Evolutionary conservation across 1,140 invertebrate genomes (phyloP), one percentile per base, ranked within the genome.

Genomic region (Heliconius himera): DNA sequence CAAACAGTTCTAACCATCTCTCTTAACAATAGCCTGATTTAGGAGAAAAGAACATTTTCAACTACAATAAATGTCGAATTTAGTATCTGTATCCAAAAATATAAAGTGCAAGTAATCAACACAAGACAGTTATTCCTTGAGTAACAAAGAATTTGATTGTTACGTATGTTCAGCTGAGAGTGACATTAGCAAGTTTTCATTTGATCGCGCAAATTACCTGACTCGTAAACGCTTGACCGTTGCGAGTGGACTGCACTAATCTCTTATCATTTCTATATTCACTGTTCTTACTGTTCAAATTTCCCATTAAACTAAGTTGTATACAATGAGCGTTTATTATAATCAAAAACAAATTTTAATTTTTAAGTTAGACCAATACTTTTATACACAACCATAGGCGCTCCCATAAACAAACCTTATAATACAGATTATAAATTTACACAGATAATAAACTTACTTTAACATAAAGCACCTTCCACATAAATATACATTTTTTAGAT

Each of bases 181-280:
- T 94, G 93, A 94, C 93, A 94, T 93, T 93, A 90, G 91, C 91
- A 94, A 94, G 90, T 93, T 94, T 94, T 91, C 82, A 77, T 88
- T 88, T 89, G 78, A 89, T 89, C 88, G 87, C 86, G 83, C 60
- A 66, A 66, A 66, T 66, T 29, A 94, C 92, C 91, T 94, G 93
- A 89, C 92, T 94, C 70, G 89, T 87, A 83, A 91, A 91, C 54
- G 88, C 83, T 88, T 91, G 90, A 73, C 87, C 85, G 84, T 93
- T 90, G 74, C 90, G 87, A 73, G 88, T 76, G 84, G 87, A 86
- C 76, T 88, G 84, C 76, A 87, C 77, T 77, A 86, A 85, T 84
- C 87, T 86, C 46, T 90, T 91, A 73, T 87, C 84, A 79, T 87
- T 88, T 75, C 83, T 88, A 79, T 87, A 46, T 76, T 90, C 84